Evolutionary conservation across 2,113 vertebrate species (phyloP).

Genomic region (Galeopterus variegatus): DNA sequence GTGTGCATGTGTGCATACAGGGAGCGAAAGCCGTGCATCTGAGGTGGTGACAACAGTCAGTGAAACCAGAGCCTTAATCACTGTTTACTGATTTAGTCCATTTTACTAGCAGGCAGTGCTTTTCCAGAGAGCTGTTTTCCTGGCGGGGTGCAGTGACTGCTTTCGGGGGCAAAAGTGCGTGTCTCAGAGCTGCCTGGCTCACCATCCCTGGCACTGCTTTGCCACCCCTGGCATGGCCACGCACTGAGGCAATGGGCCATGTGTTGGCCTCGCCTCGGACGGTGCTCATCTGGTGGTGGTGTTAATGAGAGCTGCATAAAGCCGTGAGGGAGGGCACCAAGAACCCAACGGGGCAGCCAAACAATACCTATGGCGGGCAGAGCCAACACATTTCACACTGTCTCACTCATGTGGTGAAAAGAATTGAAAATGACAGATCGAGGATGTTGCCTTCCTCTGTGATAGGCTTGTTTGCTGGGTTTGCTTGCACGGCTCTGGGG

Average conservation of each 20-base stretch:
- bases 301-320: slow-evolving; percentile 77
- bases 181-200: slow-evolving; percentile 16
- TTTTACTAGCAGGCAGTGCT: slow-evolving; percentile 88
- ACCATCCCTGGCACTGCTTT: not conserved
- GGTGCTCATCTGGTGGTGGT: slow-evolving; percentile 66
- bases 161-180: slow-evolving; percentile 74
- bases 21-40: not conserved
- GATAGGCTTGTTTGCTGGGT: slow-evolving; percentile 10
- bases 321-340: slow-evolving; percentile 69
- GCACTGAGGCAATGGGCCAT: slow-evolving; percentile 60
- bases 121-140: slow-evolving; percentile 86
- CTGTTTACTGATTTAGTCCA: slow-evolving; percentile 86
- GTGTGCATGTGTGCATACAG: not conserved
- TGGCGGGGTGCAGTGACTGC: slow-evolving; percentile 82
- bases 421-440: slow-evolving; percentile 74
- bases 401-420: slow-evolving; percentile 73
- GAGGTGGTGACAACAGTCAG: slow-evolving; percentile 70
- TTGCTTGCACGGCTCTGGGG: slow-evolving; percentile 32
- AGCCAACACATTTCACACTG: slow-evolving; percentile 71
- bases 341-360: slow-evolving; percentile 79
- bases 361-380: slow-evolving; percentile 68
- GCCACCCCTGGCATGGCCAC: slow-evolving; percentile 38
- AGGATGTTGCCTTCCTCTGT: slow-evolving; percentile 53
- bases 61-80: slow-evolving; percentile 86
- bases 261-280: slow-evolving; percentile 67